Percentiles rank a stretch among this genome's conserved stretches.
These are phyloP conservation scores for Epizoanthus stellaris DNA, from an alignment of 92 coral and sea anemone genomes.

Conservation along the genomic window DNA sequence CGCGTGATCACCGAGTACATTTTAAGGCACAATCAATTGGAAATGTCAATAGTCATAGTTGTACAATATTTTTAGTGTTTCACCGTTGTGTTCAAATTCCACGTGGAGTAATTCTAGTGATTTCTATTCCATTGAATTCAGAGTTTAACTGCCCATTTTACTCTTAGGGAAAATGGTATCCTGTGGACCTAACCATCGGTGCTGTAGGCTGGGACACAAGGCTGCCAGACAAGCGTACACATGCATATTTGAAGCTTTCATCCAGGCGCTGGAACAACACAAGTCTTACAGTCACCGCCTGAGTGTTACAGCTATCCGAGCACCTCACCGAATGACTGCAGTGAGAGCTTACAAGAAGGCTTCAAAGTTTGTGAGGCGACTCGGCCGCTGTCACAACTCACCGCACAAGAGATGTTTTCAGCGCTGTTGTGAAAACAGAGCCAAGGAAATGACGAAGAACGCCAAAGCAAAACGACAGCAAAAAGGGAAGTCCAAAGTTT, in stretches of 20 bases:
- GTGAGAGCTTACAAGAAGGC: conserved; percentile 32
- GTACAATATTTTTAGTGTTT: too few relatives aligned
- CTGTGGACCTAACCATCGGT: conserved; percentile 22
- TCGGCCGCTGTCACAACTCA: conserved; percentile 36
- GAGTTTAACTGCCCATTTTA: background rate
- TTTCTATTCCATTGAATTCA: background rate
- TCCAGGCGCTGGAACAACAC: conserved; percentile 35
- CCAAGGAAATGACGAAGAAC: conserved; percentile 8
- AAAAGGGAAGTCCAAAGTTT: background rate
- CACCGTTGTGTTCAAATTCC: too few relatives aligned
- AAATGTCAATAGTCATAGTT: background rate
- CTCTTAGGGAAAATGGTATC: background rate
- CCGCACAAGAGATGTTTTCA: conserved; percentile 34
- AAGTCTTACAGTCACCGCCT: conserved; percentile 32
- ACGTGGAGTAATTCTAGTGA: too few relatives aligned
- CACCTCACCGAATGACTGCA: conserved; percentile 28
- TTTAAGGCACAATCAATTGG: conserved; percentile 9
- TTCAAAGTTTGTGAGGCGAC: conserved; percentile 13
- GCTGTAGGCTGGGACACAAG: conserved; percentile 31
- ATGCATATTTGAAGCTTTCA: conserved; percentile 28
- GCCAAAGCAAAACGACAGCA: background rate
- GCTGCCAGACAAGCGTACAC: conserved; percentile 30
- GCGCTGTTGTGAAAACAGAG: conserved; percentile 31
- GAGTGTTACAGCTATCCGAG: background rate
- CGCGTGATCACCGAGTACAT: background rate